Evolutionary conservation across 2,888 invertebrate genomes (phyloP).

Genomic region (Halocaridina rubra): DNA sequence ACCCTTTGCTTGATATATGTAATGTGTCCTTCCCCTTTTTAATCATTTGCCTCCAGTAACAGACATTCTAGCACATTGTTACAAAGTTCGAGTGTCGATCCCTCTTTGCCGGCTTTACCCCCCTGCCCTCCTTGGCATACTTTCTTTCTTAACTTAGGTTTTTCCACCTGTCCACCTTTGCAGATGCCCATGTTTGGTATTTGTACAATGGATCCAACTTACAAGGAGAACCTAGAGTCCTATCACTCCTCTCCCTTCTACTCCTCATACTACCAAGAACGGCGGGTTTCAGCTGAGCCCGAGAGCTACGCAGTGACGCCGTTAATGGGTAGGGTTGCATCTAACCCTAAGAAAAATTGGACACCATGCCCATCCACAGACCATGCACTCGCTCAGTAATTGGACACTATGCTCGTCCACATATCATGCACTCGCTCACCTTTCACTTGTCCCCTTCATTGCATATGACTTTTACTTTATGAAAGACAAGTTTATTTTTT

Average conservation of each 20-base stretch:
- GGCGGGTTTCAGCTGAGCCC: conserved; percentile 3
- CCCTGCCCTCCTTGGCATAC: too few species aligned
- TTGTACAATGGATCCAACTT: conserved; percentile 58
- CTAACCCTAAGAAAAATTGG: not conserved
- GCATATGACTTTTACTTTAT: not conserved
- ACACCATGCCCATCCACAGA: conserved; percentile 12
- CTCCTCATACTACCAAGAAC: conserved; percentile 24
- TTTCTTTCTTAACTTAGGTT: not conserved
- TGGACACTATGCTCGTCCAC: not conserved
- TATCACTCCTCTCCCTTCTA: conserved; percentile 41
- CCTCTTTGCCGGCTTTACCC: too few species aligned
- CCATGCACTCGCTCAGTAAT: too few species aligned
- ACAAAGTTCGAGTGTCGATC: too few species aligned
- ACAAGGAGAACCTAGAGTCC: conserved; percentile 53
- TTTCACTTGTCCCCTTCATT: not conserved
- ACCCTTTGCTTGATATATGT: too few species aligned
- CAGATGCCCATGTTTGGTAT: conserved; percentile 53
- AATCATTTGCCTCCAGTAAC: too few species aligned
- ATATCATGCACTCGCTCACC: not conserved
- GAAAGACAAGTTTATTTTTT: too few species aligned
- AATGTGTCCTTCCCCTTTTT: too few species aligned
- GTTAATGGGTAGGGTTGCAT: conserved; percentile 48
- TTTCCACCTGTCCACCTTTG: conserved; percentile 40
- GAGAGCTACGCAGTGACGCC: conserved; percentile 6
- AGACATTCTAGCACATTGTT: too few species aligned